These are phyloP conservation scores for Equus quagga DNA, from an alignment of 2,113 vertebrate species.

Conservation along the genomic window DNA sequence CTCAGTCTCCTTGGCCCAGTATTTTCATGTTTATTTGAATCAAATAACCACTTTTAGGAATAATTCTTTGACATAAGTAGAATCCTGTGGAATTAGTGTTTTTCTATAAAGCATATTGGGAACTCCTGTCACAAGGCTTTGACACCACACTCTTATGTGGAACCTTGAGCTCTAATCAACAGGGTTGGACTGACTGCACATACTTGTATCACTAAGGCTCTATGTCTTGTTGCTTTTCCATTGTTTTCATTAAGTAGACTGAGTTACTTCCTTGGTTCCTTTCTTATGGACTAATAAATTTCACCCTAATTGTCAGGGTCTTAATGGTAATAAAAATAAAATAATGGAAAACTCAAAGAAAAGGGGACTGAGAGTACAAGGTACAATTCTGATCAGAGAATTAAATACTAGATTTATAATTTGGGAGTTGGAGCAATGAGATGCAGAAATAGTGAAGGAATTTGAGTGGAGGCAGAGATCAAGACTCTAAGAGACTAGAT, in stretches of 20 bases:
- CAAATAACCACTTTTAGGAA: not conserved
- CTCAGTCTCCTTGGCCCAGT: not conserved
- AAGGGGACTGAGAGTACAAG: not conserved
- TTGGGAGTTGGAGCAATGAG: not conserved
- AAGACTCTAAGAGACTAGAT: not conserved
- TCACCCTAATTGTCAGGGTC: not conserved
- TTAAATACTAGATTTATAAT: not conserved
- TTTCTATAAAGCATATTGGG: not conserved
- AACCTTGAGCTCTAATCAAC: not conserved
- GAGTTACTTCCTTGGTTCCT: not conserved
- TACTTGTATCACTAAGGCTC: not conserved
- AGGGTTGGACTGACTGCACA: not conserved
- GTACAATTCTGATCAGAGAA: not conserved
- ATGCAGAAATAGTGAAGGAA: not conserved
- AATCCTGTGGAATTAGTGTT: not conserved
- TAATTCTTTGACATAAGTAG: not conserved
- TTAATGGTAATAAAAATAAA: not conserved
- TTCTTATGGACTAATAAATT: not conserved
- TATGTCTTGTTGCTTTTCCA: not conserved
- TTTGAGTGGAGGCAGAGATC: not conserved
- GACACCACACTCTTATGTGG: accelerated
- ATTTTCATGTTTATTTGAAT: not conserved
- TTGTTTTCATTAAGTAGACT: not conserved
- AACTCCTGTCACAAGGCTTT: not conserved
- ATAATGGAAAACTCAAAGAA: not conserved